phyloP scores from a whole-genome alignment of 64 coral and sea anemone species.

The Montipora foliosa region DNA sequence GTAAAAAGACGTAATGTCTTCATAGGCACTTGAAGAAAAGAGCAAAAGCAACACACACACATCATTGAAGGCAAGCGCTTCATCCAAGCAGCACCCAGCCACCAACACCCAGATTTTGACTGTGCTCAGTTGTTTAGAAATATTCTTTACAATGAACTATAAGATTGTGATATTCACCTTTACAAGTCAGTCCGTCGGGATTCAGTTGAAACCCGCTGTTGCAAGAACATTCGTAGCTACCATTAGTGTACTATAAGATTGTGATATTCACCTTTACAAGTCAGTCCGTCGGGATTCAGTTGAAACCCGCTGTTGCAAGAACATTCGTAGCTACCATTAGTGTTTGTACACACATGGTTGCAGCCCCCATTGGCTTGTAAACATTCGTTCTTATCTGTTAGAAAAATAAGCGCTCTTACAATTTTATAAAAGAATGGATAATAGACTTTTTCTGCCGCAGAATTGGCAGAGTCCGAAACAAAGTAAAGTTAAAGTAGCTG shows the following conservation, averaged over 20 bases:
- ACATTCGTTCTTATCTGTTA: conserved; percentile 63
- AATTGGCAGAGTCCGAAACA: no score
- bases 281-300: neutral
- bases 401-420: neutral
- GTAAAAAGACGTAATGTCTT: no score
- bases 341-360: conserved; percentile 41
- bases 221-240: conserved; percentile 43
- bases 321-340: conserved; percentile 34
- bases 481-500: no score
- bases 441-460: no score
- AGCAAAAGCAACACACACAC: no score
- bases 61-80: no score
- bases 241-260: neutral
- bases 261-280: conserved; percentile 14
- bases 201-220: conserved; percentile 24
- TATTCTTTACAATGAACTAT: neutral
- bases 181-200: neutral
- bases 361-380: conserved; percentile 34
- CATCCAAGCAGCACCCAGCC: no score
- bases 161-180: neutral
- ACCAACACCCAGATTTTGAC: no score
- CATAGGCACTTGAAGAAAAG: no score
- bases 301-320: conserved; percentile 36
- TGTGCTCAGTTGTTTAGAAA: no score
- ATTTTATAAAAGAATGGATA: neutral